Evolutionary conservation across 2,888 invertebrate genomes (phyloP).

Genomic region (Amphipyra tragopoginis): DNA sequence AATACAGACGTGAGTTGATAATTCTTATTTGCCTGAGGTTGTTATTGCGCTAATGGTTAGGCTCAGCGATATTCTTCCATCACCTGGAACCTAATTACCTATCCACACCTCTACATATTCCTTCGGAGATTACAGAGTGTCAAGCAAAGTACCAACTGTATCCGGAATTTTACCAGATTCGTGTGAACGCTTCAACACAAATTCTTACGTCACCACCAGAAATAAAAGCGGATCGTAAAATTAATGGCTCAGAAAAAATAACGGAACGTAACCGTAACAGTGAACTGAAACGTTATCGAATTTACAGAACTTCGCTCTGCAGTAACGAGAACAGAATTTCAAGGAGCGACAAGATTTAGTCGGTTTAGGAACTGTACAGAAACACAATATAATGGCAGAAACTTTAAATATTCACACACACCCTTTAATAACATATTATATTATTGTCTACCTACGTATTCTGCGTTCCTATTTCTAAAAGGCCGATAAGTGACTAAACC

Average conservation of each 20-base stretch:
- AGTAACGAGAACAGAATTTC: slow-evolving; percentile 36
- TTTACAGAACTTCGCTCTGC: slow-evolving; percentile 42
- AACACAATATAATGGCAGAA: background rate
- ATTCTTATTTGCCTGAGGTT: no score
- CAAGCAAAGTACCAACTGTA: background rate
- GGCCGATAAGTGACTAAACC: no score
- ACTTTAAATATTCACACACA: background rate
- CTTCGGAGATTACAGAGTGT: no score
- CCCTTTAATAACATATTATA: background rate
- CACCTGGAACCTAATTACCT: no score
- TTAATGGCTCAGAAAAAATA: slow-evolving; percentile 44
- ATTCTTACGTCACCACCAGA: slow-evolving; percentile 8
- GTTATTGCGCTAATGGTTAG: no score
- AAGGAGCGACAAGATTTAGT: slow-evolving; percentile 40
- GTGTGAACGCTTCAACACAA: slow-evolving; percentile 28
- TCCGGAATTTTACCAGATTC: background rate
- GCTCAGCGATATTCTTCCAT: no score
- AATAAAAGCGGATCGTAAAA: slow-evolving; percentile 43
- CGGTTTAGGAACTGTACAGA: slow-evolving; percentile 23
- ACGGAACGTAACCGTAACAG: slow-evolving; percentile 26
- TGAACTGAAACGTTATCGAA: slow-evolving; percentile 46
- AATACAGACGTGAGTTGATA: no score
- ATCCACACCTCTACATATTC: no score
- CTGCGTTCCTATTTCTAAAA: no score
- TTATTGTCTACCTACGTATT: no score